Conservation (phyloP, 2,797 vertebrate species). For the Tokudaia muenninki region DNA sequence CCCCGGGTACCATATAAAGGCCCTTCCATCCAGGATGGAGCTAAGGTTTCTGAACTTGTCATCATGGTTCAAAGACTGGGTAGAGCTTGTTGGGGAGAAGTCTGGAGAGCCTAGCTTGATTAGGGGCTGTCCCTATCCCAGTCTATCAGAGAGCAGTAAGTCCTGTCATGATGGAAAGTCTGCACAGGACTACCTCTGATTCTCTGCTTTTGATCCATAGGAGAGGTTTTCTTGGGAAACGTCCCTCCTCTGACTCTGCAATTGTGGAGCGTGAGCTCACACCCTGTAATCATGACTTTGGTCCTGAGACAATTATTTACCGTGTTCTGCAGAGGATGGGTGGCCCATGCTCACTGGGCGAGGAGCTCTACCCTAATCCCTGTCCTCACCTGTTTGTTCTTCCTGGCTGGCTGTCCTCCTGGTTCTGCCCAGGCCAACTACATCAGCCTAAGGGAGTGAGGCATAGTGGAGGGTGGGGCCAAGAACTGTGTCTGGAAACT, state of each 20-base stretch:
- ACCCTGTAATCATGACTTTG: slow-evolving; percentile 72
- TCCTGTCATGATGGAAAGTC: background rate
- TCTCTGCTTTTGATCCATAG: slow-evolving; percentile 47
- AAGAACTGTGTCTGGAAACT: slow-evolving; percentile 76
- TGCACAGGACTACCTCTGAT: background rate
- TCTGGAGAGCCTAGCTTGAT: background rate
- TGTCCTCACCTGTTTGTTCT: slow-evolving; percentile 61
- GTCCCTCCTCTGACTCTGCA: slow-evolving; percentile 75
- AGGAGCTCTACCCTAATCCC: slow-evolving; percentile 77
- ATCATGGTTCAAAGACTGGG: background rate
- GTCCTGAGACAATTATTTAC: slow-evolving; percentile 81
- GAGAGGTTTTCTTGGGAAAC: slow-evolving; percentile 74
- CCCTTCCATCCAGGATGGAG: background rate
- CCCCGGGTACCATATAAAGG: background rate
- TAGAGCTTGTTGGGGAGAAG: background rate
- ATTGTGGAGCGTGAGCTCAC: slow-evolving; percentile 53
- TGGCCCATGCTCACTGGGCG: slow-evolving; percentile 55
- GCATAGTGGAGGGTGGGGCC: background rate
- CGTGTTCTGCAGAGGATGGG: slow-evolving; percentile 67
- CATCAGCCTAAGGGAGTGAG: slow-evolving; percentile 56
- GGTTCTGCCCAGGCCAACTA: slow-evolving; percentile 78
- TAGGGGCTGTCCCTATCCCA: background rate
- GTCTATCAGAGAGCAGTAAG: background rate
- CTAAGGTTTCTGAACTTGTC: background rate
- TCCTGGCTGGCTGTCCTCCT: slow-evolving; percentile 66